Evolutionary conservation across 2,797 vertebrate species (phyloP), one percentile per base, ranked within the genome.

Genomic region (Phataginus tetradactyla): DNA sequence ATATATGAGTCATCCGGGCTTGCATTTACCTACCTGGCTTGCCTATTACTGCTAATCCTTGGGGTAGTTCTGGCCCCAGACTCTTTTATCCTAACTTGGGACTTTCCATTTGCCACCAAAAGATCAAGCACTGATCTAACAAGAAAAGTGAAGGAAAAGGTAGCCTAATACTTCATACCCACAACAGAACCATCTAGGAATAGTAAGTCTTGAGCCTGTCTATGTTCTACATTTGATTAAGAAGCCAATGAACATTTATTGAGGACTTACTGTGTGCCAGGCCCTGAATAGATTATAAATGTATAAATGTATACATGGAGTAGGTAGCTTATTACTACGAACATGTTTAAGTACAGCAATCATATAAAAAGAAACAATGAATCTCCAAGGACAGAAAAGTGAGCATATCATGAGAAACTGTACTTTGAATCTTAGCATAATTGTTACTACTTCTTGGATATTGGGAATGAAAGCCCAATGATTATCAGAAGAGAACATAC

Each of bases 371-470:
- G 49, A 93, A 88, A 66, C 34, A 80, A 0, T 75, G 14, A 90
- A 17, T 92, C 55, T 95, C 81, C 15, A 92, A 81, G 42, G 85
- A 64, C 3, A 29, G 53, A 93, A 90, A 86, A 90, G 77, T 37
- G n/a, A 88, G 94, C 68, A 29, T 55, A 87, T 91, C 68, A 25
- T 15, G 57, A 92, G 87, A 53, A 51, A 72, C 12, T 89, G 13
- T 72, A 51, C 21, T 93, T 95, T 93, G 66, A 71, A 69, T 95
- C 51, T 87, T 95, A 57, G 86, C 27, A 7, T 66, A 95, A 90
- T 68, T 74, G 12, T 80, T 74, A 57, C 29, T 59, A 21, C 45
- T 79, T 95, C 55, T 96, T 94, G 15, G 42, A 79, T 92, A 85
- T 45, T 88, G 53, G 27, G 29, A 96, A 88, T 90, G 83, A 88